A percentile compares a stretch with the other conserved stretches of the same genome.
Evolutionary conservation across 2,113 vertebrate genomes (phyloP).

Genomic region (Indicator maculatus): DNA sequence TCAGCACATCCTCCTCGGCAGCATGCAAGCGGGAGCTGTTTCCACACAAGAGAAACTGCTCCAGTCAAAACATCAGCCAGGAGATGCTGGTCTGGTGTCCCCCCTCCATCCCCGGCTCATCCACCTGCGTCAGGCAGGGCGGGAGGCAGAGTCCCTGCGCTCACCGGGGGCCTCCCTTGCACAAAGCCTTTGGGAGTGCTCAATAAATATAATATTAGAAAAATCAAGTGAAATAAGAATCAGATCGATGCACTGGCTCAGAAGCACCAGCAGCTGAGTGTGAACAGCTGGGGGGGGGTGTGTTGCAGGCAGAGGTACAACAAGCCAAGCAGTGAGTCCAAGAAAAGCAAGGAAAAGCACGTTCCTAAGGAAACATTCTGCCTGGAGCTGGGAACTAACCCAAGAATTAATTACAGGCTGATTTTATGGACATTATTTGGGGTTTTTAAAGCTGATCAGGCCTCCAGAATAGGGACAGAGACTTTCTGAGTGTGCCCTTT

Average conservation of each 20-base stretch:
- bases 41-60: fast-evolving
- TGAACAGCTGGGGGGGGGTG: neutral
- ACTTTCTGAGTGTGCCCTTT: fast-evolving
- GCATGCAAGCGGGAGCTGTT: neutral
- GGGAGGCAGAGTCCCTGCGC: fast-evolving
- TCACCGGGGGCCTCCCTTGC: neutral
- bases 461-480: neutral
- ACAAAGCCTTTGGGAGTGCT: neutral
- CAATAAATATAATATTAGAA: neutral
- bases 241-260: fast-evolving
- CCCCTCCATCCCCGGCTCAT: neutral
- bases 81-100: neutral
- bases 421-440: fast-evolving
- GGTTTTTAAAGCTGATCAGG: neutral
- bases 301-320: neutral
- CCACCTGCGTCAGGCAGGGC: neutral
- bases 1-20: neutral
- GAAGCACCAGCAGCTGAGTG: neutral
- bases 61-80: neutral
- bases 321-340: neutral
- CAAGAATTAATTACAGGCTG: neutral
- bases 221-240: fast-evolving
- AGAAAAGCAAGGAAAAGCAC: neutral
- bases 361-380: conserved; percentile 52
- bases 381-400: neutral